Evolutionary conservation across 2,113 vertebrate genomes (phyloP).

Genomic region (Dicerorhinus sumatrensis): DNA sequence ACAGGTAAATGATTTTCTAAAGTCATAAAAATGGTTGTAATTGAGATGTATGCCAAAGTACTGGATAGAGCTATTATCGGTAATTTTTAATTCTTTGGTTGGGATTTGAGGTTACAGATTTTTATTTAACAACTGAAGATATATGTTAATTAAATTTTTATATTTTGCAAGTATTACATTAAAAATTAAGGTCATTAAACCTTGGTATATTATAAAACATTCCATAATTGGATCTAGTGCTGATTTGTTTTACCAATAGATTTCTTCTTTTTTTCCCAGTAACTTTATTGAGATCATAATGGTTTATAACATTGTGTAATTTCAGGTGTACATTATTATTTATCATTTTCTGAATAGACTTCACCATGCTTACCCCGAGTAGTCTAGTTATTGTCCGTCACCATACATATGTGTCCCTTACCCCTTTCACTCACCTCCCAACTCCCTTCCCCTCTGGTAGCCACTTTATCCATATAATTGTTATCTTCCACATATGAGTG

Average conservation of each 20-base stretch:
- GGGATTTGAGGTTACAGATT: not conserved
- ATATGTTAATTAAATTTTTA: not conserved
- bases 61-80: not conserved
- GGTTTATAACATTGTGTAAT: too few species aligned
- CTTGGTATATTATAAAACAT: not conserved
- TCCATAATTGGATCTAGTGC: not conserved
- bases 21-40: not conserved
- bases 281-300: too few species aligned
- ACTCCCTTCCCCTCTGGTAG: too few species aligned
- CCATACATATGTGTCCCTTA: too few species aligned
- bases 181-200: not conserved
- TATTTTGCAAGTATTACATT: not conserved
- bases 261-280: too few species aligned
- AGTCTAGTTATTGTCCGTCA: too few species aligned
- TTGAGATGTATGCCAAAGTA: not conserved
- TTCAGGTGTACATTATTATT: too few species aligned
- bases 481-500: too few species aligned
- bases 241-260: not conserved
- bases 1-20: not conserved
- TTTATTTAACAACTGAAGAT: not conserved
- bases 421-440: too few species aligned
- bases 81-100: not conserved
- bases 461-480: too few species aligned
- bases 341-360: too few species aligned
- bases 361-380: too few species aligned